Evolutionary conservation across 37 sponge, comb jelly and placozoan species (phyloP).

Genomic region (Beroe ovata): DNA sequence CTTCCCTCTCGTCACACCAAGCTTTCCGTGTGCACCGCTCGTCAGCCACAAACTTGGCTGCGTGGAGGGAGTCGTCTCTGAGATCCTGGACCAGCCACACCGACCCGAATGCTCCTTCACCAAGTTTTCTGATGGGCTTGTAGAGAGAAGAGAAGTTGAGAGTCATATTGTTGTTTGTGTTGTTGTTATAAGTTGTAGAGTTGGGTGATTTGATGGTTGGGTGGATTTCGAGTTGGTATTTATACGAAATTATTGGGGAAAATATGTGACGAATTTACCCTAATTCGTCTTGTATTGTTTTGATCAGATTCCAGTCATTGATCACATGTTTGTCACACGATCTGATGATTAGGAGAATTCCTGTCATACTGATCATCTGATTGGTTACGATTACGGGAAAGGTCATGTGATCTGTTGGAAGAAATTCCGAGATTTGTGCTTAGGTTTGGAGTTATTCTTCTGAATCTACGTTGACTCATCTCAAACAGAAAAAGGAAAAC

Average conservation of each 20-base stretch:
- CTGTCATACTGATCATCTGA: no score
- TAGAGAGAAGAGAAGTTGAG: background rate
- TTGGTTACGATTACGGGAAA: no score
- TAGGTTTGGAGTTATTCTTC: no score
- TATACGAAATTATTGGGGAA: background rate
- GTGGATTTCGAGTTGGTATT: background rate
- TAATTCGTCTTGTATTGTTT: background rate
- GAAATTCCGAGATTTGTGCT: no score
- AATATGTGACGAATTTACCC: background rate
- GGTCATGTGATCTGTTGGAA: no score
- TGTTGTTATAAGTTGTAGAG: background rate
- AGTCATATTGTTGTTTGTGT: background rate
- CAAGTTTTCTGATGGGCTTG: background rate
- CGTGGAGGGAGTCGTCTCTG: background rate
- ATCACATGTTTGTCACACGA: background rate
- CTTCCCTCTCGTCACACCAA: background rate
- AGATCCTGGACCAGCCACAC: background rate
- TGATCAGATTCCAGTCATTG: background rate
- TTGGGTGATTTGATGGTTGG: background rate
- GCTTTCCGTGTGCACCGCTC: background rate
- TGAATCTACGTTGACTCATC: no score
- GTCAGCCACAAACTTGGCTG: conserved; percentile 38
- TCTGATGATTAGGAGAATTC: background rate
- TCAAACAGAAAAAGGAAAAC: no score
- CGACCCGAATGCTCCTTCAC: conserved; percentile 28